phyloP scores from a whole-genome alignment of 2,797 vertebrate species.

The Carcharodon carcharias region DNA sequence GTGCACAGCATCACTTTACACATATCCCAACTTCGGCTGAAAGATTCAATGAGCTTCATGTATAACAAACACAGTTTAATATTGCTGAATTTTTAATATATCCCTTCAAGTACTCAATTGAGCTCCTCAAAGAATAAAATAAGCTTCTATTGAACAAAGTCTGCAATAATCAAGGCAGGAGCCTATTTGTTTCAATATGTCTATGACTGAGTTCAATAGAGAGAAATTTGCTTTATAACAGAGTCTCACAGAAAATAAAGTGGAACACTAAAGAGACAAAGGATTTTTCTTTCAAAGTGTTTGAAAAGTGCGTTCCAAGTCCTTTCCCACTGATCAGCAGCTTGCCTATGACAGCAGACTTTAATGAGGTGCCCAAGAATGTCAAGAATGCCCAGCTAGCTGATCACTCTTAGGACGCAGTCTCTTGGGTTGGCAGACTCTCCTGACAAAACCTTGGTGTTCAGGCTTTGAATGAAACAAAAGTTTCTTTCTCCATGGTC shows the following conservation, averaged over 20 bases:
- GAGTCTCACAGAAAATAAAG: background rate
- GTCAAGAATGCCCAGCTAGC: constrained; percentile 60
- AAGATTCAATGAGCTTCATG: background rate
- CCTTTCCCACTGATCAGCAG: background rate
- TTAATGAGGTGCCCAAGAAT: constrained; percentile 68
- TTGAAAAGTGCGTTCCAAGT: background rate
- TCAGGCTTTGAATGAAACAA: background rate
- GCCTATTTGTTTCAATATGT: background rate
- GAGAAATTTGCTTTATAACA: background rate
- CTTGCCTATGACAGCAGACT: constrained; percentile 44
- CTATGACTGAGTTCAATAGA: background rate
- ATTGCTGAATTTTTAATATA: background rate
- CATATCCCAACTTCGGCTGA: background rate
- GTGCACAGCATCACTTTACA: background rate
- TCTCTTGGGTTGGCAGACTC: background rate
- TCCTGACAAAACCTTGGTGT: background rate
- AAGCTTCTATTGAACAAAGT: background rate
- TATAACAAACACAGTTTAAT: background rate
- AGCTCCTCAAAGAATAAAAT: background rate
- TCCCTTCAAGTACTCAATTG: background rate
- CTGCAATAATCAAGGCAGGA: background rate
- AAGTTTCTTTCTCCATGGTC: background rate
- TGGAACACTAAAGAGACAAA: background rate
- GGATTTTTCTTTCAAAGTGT: background rate
- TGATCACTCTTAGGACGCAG: background rate